Conservation (phyloP, 2,797 vertebrate genomes). For the Bufotes viridis region DNA sequence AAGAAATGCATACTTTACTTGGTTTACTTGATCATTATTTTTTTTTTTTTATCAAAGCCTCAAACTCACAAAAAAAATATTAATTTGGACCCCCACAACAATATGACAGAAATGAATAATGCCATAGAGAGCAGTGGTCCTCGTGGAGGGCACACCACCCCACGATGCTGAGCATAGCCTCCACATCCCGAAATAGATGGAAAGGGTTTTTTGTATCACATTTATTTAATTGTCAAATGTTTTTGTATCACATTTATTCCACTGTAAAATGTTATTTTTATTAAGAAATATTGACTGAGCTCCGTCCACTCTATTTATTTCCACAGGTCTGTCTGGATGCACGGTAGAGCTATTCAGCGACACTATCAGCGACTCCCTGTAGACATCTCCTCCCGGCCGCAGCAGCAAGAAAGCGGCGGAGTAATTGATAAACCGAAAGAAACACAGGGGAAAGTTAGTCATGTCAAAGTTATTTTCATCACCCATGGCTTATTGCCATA, state of each 20-base stretch:
- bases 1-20: too few species aligned
- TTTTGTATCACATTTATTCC: conserved; percentile 17
- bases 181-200: conserved; percentile 18
- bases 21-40: not conserved
- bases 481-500: conserved; percentile 37
- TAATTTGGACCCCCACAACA: not conserved
- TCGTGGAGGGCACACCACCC: not conserved
- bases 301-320: conserved; percentile 38
- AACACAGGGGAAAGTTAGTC: conserved; percentile 42
- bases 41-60: not conserved
- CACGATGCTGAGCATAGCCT: not conserved
- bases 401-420: not conserved
- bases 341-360: conserved; percentile 32
- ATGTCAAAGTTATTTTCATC: conserved; percentile 26
- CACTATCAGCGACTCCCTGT: conserved; percentile 40
- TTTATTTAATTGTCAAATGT: conserved; percentile 36
- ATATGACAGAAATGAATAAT: too few species aligned
- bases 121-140: not conserved
- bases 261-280: conserved; percentile 44
- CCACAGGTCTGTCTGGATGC: not conserved
- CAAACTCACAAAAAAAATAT: not conserved
- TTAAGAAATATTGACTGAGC: conserved; percentile 44
- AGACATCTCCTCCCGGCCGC: not conserved
- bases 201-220: not conserved
- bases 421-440: conserved; percentile 51